Percentiles rank a stretch among this genome's conserved stretches.
Conservation (phyloP, 1,140 invertebrate genomes). For the Oryzaephilus surinamensis region DNA sequence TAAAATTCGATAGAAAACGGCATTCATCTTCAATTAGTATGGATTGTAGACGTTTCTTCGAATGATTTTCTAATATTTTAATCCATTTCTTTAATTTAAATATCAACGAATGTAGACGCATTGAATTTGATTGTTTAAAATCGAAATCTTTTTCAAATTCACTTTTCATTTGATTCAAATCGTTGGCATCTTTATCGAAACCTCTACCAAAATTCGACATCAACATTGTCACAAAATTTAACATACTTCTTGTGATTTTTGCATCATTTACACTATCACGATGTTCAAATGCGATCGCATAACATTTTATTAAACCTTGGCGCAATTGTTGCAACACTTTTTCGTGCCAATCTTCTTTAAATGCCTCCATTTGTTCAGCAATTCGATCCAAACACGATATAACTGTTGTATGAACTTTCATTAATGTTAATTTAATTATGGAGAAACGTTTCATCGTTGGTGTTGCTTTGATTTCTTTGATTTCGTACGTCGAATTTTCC, state of each 20-base stretch:
- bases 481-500: no score
- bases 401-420: constrained; percentile 91
- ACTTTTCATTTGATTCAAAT: constrained; percentile 93
- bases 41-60: constrained; percentile 87
- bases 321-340: constrained; percentile 80
- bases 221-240: constrained; percentile 95
- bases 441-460: constrained; percentile 87
- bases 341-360: constrained; percentile 96
- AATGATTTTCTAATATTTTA: constrained; percentile 90
- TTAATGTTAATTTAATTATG: constrained; percentile 91
- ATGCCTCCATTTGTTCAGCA: constrained; percentile 98
- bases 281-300: constrained; percentile 94
- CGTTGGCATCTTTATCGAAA: constrained; percentile 85
- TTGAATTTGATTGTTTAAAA: constrained; percentile 79
- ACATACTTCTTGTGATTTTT: constrained; percentile 86
- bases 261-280: constrained; percentile 77
- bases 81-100: constrained; percentile 96
- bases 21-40: constrained; percentile 96
- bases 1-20: constrained; percentile 91
- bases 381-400: constrained; percentile 90
- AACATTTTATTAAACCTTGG: constrained; percentile 92
- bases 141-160: constrained; percentile 96
- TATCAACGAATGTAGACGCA: constrained; percentile 89
- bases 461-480: constrained; percentile 64
- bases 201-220: constrained; percentile 93